Evolutionary conservation across 2,888 invertebrate species (phyloP).

Genomic region (Agonopterix alstromeriana): DNA sequence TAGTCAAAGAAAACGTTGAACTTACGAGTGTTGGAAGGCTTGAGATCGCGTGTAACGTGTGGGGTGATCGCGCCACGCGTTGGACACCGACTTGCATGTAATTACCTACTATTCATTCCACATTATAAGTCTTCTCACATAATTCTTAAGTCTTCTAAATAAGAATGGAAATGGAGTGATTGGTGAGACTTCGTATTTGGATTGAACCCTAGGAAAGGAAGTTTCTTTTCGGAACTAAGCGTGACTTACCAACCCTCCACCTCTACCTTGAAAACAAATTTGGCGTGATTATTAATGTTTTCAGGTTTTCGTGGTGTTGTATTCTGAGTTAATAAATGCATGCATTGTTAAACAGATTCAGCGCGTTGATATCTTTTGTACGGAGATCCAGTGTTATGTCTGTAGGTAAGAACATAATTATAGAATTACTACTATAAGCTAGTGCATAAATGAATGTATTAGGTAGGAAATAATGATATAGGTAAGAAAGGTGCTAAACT

Average conservation of each 20-base stretch:
- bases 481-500: too few relatives aligned
- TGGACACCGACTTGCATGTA: constrained; percentile 55
- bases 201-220: constrained; percentile 29
- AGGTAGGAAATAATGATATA: too few relatives aligned
- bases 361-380: constrained; percentile 1
- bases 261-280: constrained; percentile 8
- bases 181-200: too few relatives aligned
- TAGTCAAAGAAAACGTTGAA: constrained; percentile 4
- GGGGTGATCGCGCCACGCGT: constrained; percentile 41
- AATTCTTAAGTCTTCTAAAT: too few relatives aligned
- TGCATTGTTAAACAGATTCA: too few relatives aligned
- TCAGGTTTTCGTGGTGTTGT: neutral
- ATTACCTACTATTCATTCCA: constrained; percentile 34
- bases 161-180: too few relatives aligned
- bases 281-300: neutral
- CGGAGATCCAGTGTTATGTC: neutral
- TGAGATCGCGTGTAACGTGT: constrained; percentile 52
- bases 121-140: too few relatives aligned
- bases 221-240: constrained; percentile 57
- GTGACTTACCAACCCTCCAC: constrained; percentile 40
- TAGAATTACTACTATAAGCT: too few relatives aligned
- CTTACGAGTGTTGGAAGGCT: constrained; percentile 21
- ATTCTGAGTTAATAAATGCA: too few relatives aligned
- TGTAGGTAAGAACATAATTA: too few relatives aligned
- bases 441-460: too few relatives aligned